Base-by-base conservation (phyloP, 2,113 vertebrate genomes). In the Sapayoa aenigma region DNA sequence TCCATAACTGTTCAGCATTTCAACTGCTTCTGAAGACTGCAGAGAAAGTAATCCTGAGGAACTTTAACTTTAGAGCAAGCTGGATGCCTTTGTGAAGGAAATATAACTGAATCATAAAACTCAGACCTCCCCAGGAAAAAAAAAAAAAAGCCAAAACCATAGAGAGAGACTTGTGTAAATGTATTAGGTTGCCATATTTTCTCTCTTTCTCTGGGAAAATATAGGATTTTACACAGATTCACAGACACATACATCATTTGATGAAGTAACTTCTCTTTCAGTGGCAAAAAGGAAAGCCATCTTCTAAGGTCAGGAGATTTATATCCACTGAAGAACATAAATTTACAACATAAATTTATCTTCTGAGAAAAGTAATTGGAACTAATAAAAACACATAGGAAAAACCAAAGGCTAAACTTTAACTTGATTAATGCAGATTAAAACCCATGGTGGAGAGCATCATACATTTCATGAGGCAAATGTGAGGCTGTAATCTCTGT, bases 301-400 rank as follows among this genome's bases (percentile, higher is more conserved):
- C 24, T 85, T 82, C 39, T 65, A 60, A 75, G 12, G 39, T 46
- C 55, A 83, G 15, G 4, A 79, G 28, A 65, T 73, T 83, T 89
- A 56, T 68, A 89, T 75, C 30, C n/a, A 76, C 18, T 25, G 31
- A 71, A 62, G 11, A 78, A 47, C 21, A 63, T 17, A 73, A 37
- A 65, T 79, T 82, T 69, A 20, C 8, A 52, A 46, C 3, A 68
- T 65, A 52, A 44, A 91, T 90, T 41, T 79, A 17, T 80, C 33
- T 80, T 88, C 62, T 49, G 27, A 94, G n/a, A 50, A 88, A 76
- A 93, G 69, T 73, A 84, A 93, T 74, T 80, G 20, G 46, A 89
- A 50, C 28, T 69, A 83, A 79, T 2, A 83, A 18, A 79, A 88
- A 75, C 65, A 35, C 24, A 50, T 5, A 75, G 18, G 44, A 76